Evolutionary conservation across 2,113 vertebrate genomes (phyloP).

Genomic region (Cyprinodon variegatus): DNA sequence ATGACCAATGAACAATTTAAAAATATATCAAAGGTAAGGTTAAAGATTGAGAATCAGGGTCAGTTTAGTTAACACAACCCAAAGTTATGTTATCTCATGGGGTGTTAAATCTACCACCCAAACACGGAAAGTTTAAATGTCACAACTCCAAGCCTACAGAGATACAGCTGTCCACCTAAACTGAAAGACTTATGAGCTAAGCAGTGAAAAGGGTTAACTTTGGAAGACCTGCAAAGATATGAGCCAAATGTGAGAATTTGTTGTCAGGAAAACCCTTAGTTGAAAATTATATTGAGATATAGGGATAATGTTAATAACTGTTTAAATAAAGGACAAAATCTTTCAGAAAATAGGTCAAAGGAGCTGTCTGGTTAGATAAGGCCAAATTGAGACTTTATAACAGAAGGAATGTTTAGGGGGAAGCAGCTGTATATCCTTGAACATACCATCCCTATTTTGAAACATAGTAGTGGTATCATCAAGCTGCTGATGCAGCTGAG

Average conservation of each 20-base stretch:
- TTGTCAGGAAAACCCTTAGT: too few species aligned
- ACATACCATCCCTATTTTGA: neutral
- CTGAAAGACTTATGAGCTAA: neutral
- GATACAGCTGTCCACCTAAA: neutral
- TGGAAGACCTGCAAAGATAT: neutral
- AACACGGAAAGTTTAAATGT: neutral
- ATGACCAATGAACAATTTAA: neutral
- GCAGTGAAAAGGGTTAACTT: neutral
- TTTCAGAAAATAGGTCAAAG: neutral
- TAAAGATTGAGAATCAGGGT: neutral
- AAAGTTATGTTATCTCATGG: neutral
- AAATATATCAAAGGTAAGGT: neutral
- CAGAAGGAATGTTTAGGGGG: neutral
- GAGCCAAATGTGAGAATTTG: too few species aligned
- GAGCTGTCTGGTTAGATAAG: too few species aligned
- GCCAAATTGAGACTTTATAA: too few species aligned
- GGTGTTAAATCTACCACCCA: neutral
- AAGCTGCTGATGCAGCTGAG: neutral
- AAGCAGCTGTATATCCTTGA: neutral
- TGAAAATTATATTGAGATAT: neutral
- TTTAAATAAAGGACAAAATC: neutral
- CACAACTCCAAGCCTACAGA: neutral
- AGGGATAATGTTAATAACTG: too few species aligned
- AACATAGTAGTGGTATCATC: neutral
- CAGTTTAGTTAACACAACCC: neutral